A percentile compares a stretch with the other conserved stretches of the same genome.
Evolutionary conservation across 2,113 vertebrate genomes (phyloP).

Genomic region (Chaetura pelagica): DNA sequence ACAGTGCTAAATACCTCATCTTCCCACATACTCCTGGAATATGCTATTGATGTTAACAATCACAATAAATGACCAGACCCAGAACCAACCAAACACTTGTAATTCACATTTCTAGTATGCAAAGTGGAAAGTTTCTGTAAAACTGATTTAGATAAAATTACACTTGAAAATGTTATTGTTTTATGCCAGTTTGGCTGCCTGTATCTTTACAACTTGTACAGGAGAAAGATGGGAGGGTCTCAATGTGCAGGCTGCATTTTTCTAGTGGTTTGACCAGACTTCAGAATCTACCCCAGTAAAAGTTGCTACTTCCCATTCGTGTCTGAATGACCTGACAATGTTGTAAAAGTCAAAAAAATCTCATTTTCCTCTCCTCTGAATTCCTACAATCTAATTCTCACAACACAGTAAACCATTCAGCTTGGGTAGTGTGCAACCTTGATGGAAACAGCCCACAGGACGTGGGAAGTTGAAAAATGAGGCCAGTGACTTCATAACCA

Average conservation of each 20-base stretch:
- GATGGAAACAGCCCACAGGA: background rate
- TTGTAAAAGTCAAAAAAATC: background rate
- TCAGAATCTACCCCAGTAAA: background rate
- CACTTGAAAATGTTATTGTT: background rate
- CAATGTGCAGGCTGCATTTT: background rate
- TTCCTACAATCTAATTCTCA: background rate
- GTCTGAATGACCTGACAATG: background rate
- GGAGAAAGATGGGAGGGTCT: background rate
- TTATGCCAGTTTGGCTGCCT: background rate
- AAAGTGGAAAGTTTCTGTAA: background rate
- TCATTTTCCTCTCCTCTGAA: background rate
- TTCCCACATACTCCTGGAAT: background rate
- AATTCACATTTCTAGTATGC: background rate
- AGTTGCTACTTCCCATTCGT: background rate
- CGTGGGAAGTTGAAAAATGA: background rate
- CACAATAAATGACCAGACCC: background rate
- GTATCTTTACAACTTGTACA: background rate
- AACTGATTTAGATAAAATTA: background rate
- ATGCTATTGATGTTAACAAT: background rate
- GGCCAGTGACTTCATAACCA: background rate
- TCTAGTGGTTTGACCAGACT: background rate
- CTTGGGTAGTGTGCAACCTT: background rate
- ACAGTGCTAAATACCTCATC: background rate
- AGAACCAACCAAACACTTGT: background rate
- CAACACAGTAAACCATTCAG: background rate